A percentile compares a stretch with the other conserved stretches of the same genome.
Conservation (phyloP, 2,888 invertebrate genomes). For the Formica aserva region DNA sequence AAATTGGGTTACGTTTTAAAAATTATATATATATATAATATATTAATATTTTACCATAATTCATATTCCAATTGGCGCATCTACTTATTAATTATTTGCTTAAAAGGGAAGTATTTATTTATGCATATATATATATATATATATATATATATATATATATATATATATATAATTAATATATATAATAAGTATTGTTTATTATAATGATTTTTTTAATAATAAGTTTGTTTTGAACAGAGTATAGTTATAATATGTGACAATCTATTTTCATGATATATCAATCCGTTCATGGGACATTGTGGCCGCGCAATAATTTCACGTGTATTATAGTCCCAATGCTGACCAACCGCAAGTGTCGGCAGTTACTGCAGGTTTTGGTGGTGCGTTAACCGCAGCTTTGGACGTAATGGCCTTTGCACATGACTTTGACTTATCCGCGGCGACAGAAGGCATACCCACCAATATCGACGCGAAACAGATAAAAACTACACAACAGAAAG, state of each 20-base stretch:
- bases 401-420: slow-evolving; percentile 94
- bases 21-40: not conserved
- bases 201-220: slow-evolving; percentile 2
- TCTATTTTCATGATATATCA: slow-evolving; percentile 32
- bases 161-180: not conserved
- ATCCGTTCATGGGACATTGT: slow-evolving; percentile 20
- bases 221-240: not conserved
- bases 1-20: not conserved
- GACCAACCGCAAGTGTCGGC: slow-evolving; percentile 73
- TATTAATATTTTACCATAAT: not conserved
- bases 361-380: slow-evolving; percentile 86
- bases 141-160: too few relatives aligned
- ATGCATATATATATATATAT: too few relatives aligned
- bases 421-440: slow-evolving; percentile 88
- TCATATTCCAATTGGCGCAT: not conserved
- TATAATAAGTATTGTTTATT: not conserved
- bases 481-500: slow-evolving; percentile 57
- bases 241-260: not conserved
- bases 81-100: not conserved
- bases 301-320: slow-evolving; percentile 41
- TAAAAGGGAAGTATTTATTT: not conserved
- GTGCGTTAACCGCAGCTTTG: slow-evolving; percentile 91
- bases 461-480: slow-evolving; percentile 69
- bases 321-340: slow-evolving; percentile 68
- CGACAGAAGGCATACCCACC: slow-evolving; percentile 78